A percentile compares a stretch with the other conserved stretches of the same genome.
phyloP scores from a whole-genome alignment of 2,888 invertebrate genomes.

The Drosophila rellima region DNA sequence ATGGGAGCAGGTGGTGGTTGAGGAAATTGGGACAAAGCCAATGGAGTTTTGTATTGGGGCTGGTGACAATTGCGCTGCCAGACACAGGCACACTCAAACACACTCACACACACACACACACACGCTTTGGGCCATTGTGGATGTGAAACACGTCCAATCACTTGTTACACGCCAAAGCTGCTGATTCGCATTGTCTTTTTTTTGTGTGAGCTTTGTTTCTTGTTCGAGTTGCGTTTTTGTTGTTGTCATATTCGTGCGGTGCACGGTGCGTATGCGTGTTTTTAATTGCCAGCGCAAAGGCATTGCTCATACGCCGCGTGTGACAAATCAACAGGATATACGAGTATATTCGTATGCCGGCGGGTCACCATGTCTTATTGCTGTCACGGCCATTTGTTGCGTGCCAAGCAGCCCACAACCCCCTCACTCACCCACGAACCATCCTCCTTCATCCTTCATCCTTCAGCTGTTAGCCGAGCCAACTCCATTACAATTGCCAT shows the following conservation, averaged over 20 bases:
- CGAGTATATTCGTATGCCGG: conserved; percentile 10
- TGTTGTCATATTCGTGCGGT: conserved; percentile 13
- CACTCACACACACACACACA: not conserved
- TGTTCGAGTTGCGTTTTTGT: conserved; percentile 15
- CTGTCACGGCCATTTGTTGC: conserved; percentile 62
- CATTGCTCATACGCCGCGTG: conserved; percentile 69
- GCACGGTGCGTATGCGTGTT: conserved; percentile 65
- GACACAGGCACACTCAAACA: conserved; percentile 11
- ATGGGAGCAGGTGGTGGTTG: not conserved
- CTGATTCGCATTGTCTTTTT: conserved; percentile 18
- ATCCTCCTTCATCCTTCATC: not conserved
- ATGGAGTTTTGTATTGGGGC: conserved; percentile 36
- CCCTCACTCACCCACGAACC: not conserved
- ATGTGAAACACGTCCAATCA: conserved; percentile 49
- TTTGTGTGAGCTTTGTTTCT: not conserved
- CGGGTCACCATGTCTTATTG: conserved; percentile 38
- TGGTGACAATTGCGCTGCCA: conserved; percentile 37
- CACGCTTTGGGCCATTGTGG: conserved; percentile 19
- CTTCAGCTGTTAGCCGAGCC: not conserved
- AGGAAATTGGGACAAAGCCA: conserved; percentile 31
- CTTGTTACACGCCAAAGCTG: conserved; percentile 53
- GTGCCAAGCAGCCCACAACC: conserved; percentile 6
- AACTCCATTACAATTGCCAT: conserved; percentile 19
- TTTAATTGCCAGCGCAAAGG: conserved; percentile 58
- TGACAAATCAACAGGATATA: conserved; percentile 72